These are phyloP conservation scores for Pteronura brasiliensis DNA, from an alignment of 2,113 vertebrate species.

Conservation along the genomic window DNA sequence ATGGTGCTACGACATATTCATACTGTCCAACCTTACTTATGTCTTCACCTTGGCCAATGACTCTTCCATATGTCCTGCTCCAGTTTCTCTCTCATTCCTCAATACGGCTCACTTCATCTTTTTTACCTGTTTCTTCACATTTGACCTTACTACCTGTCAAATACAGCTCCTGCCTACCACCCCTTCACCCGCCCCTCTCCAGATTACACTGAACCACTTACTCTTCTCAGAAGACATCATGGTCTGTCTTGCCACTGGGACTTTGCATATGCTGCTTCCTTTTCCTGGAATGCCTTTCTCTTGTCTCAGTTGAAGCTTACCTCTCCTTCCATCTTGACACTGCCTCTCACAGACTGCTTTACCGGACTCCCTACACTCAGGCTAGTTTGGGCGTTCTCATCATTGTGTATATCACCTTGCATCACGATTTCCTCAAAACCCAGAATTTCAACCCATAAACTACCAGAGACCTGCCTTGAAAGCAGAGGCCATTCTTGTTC, in stretches of 20 bases:
- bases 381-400: neutral
- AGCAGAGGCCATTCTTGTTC: neutral
- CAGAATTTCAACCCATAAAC: neutral
- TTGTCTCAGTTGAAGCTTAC: neutral
- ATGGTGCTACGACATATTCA: neutral
- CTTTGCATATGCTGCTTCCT: neutral
- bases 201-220: neutral
- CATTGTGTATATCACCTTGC: neutral
- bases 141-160: neutral
- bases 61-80: neutral
- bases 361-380: neutral
- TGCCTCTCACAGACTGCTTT: neutral
- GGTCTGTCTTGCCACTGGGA: neutral
- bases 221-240: neutral
- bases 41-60: neutral
- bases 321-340: neutral
- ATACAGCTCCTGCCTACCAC: neutral
- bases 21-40: neutral
- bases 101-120: neutral
- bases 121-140: neutral
- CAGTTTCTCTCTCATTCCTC: neutral
- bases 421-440: neutral
- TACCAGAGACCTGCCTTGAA: neutral
- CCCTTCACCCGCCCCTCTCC: neutral
- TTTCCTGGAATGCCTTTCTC: neutral